Conservation (phyloP, 2,113 vertebrate genomes). For the Chauna torquata region DNA sequence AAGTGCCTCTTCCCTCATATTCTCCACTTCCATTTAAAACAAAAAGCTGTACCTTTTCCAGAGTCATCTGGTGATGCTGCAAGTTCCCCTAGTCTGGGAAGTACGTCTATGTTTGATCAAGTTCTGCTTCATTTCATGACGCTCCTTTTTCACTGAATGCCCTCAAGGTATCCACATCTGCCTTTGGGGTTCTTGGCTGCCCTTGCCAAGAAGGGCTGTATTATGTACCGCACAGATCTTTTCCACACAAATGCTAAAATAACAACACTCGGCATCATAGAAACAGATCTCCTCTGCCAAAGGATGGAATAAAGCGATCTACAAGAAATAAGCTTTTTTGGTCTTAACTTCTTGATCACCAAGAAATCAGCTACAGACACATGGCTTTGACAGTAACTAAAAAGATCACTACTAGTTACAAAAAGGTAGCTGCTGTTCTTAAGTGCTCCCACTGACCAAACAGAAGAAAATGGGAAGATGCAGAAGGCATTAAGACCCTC, state of each 20-base stretch:
- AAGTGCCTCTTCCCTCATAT: neutral
- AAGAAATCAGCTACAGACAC: neutral
- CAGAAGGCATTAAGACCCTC: neutral
- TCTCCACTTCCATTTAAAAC: neutral
- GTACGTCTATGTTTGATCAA: neutral
- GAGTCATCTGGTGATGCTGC: neutral
- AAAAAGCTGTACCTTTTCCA: neutral
- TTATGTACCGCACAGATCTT: neutral
- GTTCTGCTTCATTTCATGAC: neutral
- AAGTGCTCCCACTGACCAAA: neutral
- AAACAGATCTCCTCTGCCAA: neutral
- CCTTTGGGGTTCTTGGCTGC: neutral
- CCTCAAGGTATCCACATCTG: neutral
- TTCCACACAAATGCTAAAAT: neutral
- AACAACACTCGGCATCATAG: neutral
- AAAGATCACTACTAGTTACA: neutral
- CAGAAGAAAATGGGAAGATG: neutral
- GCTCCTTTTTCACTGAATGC: neutral
- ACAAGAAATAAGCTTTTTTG: neutral
- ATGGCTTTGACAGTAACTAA: neutral
- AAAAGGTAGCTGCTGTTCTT: neutral
- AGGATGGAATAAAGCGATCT: neutral
- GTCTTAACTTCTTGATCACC: neutral
- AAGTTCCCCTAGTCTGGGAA: neutral
- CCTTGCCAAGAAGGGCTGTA: neutral